Evolutionary conservation across 2,888 invertebrate genomes (phyloP).

Genomic region (Ditylenchus weischeri): DNA sequence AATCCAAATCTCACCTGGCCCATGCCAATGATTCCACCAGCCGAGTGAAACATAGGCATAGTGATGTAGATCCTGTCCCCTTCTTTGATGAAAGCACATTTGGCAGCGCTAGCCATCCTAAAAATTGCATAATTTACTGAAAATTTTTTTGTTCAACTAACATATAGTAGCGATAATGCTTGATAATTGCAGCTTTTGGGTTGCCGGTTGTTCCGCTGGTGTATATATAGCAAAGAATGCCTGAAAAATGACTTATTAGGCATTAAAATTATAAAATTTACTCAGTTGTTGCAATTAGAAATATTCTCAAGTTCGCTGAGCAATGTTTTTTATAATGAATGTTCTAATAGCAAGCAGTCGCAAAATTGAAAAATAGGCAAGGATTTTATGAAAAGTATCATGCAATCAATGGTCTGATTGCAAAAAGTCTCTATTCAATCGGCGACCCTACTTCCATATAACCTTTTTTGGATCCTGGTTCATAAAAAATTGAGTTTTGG

Average conservation of each 20-base stretch:
- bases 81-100: constrained; percentile 21
- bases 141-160: not conserved
- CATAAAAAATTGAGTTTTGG: too few relatives aligned
- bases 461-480: too few relatives aligned
- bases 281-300: too few relatives aligned
- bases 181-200: constrained; percentile 94
- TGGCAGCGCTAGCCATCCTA: constrained; percentile 13
- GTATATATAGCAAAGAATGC: constrained; percentile 81
- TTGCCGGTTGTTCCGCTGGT: constrained; percentile 97
- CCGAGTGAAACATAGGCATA: constrained; percentile 90
- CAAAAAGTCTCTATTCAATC: too few relatives aligned
- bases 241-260: constrained; percentile 37
- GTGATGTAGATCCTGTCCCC: constrained; percentile 81
- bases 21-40: constrained; percentile 73
- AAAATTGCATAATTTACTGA: constrained; percentile 9
- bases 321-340: too few relatives aligned
- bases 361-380: too few relatives aligned
- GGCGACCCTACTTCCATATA: too few relatives aligned
- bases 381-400: too few relatives aligned
- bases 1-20: constrained; percentile 52
- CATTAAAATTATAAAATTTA: not conserved
- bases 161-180: constrained; percentile 70
- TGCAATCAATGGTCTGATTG: too few relatives aligned
- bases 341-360: too few relatives aligned
- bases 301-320: too few relatives aligned